These are phyloP conservation scores for Porites lutea DNA, from an alignment of 64 coral and sea anemone genomes.

Conservation along the genomic window DNA sequence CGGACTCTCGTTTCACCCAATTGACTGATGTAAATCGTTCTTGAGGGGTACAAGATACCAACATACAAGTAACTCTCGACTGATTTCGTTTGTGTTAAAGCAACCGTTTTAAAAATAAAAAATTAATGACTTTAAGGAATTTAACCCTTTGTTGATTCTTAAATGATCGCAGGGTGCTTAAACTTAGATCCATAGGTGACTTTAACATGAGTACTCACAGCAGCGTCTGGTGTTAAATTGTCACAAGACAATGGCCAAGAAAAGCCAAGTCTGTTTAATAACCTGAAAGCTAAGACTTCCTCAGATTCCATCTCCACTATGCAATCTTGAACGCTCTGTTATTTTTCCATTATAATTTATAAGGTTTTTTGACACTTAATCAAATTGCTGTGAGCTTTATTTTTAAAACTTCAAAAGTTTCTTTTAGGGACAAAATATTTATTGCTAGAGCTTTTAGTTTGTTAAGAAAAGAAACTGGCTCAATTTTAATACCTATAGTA, in stretches of 20 bases:
- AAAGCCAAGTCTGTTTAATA: not conserved
- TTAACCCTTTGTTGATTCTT: not conserved
- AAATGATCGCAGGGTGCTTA: not conserved
- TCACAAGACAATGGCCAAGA: not conserved
- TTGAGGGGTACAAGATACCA: not conserved
- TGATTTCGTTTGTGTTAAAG: not conserved
- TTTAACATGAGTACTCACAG: not conserved
- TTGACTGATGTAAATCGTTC: not conserved
- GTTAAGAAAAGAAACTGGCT: too few species aligned
- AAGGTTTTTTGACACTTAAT: too few species aligned
- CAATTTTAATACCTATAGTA: too few species aligned
- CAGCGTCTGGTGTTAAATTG: not conserved
- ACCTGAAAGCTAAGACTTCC: not conserved
- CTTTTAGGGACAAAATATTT: too few species aligned
- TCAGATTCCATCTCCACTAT: constrained; percentile 6
- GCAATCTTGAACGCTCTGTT: not conserved
- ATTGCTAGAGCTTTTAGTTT: too few species aligned
- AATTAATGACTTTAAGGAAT: not conserved
- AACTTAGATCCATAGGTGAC: not conserved
- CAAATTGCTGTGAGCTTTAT: too few species aligned
- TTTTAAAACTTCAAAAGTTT: too few species aligned
- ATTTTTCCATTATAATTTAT: not conserved
- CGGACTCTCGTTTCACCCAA: not conserved
- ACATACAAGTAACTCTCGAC: not conserved
- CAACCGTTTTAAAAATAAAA: not conserved